phyloP scores from a whole-genome alignment of 1,140 invertebrate species.

The Trichonephila clavata region DNA sequence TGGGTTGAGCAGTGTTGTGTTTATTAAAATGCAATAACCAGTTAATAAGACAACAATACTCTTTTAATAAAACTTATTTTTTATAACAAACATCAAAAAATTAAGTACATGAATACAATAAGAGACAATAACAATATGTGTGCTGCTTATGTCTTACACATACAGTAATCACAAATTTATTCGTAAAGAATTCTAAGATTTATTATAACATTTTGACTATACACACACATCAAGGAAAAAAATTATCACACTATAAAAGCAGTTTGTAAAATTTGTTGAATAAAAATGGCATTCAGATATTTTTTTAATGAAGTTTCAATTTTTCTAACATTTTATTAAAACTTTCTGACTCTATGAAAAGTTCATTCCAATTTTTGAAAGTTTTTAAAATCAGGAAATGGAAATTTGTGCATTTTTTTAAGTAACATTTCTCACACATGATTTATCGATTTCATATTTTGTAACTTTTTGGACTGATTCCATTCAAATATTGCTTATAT shows the following conservation, averaged over 20 bases:
- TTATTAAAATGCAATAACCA: neutral
- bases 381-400: no score
- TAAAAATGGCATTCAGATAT: neutral
- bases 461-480: no score
- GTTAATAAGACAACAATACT: neutral
- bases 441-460: no score
- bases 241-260: neutral
- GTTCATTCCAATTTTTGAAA: neutral
- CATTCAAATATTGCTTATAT: no score
- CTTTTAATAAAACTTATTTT: conserved; percentile 31
- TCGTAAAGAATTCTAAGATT: neutral
- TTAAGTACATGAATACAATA: conserved; percentile 45
- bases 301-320: neutral
- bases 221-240: neutral
- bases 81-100: conserved; percentile 48
- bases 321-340: neutral
- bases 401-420: no score
- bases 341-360: neutral
- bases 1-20: neutral
- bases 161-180: neutral
- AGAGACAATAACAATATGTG: conserved; percentile 23
- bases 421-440: no score
- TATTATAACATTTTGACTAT: neutral
- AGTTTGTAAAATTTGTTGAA: neutral
- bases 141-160: neutral